phyloP scores from a whole-genome alignment of 2,113 vertebrate species.

The Oncorhynchus nerka region DNA sequence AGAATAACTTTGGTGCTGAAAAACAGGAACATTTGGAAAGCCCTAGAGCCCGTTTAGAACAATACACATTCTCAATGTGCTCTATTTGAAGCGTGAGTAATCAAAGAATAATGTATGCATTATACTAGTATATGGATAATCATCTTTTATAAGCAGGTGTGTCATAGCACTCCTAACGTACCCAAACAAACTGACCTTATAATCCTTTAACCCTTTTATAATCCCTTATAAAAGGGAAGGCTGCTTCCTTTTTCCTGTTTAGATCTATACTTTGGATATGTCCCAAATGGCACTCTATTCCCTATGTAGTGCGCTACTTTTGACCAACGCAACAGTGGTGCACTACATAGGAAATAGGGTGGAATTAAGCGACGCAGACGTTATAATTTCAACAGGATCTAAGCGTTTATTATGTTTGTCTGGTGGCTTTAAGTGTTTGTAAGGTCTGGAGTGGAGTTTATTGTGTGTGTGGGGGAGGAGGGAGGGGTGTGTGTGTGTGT shows the following conservation, averaged over 20 bases:
- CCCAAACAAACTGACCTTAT: constrained; percentile 31
- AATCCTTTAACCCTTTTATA: neutral
- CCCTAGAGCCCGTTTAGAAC: constrained; percentile 9
- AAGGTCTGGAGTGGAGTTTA: constrained; percentile 45
- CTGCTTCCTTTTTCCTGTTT: constrained; percentile 44
- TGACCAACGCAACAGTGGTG: no score
- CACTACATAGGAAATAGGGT: no score
- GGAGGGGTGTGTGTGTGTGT: neutral
- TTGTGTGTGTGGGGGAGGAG: constrained; percentile 24
- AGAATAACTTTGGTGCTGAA: neutral
- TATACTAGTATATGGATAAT: constrained; percentile 16
- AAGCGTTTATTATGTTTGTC: constrained; percentile 64
- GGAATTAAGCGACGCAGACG: neutral
- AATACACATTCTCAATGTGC: constrained; percentile 17
- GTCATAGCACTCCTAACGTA: constrained; percentile 39
- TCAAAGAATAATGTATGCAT: neutral
- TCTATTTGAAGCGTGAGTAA: neutral
- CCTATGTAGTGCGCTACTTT: no score
- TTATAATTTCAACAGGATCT: constrained; percentile 32
- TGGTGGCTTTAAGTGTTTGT: constrained; percentile 35
- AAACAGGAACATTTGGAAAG: neutral
- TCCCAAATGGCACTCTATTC: no score
- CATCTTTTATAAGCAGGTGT: constrained; percentile 56
- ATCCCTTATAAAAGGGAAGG: neutral
- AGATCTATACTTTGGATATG: neutral